Evolutionary conservation across 1,140 invertebrate genomes (phyloP), one percentile per base, ranked within the genome.

Genomic region (Drosophila prosaltans): DNA sequence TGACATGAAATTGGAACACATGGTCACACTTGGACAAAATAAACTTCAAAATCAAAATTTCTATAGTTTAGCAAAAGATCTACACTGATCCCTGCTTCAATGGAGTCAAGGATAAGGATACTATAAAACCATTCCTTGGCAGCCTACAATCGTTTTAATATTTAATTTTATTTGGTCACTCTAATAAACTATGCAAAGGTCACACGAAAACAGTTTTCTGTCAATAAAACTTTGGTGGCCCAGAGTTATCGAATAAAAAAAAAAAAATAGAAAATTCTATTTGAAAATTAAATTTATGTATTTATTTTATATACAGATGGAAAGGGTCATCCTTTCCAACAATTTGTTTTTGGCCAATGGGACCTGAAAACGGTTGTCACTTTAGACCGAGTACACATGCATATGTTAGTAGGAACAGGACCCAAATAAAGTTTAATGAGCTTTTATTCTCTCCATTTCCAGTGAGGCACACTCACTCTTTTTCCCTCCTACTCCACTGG

Each of bases 381-480:
- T 24, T 7, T 5, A 8, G 21, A 8, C 45, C 21, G 9, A 21
- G 24, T 21, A 51, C 10, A 24, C 21, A 48, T 24, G 1, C 10
- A 8, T 48, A 36, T 36, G 32, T 36, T 6, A 36, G 32, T 36
- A 36, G 45, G 45, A 21, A 21, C 16, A 16, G 21, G 16, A 48
- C 16, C 45, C 45, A 24, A 48, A 51, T 51, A 51, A 51, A 51
- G 21, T 51, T 51, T 51, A 51, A 51, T 51, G 45, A 51, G 45
- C 24, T 51, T 51, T n/a, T 5, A n/a, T 5, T 51, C 24, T 30
- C 21, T 1, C 21, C 45, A 10, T 6, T 26, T 10, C 0, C 45
- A 2, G 6, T 36, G 32, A 43, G 41, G 4, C 41, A 43, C 41
- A 43, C 41, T 5, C 41, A 2, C 28, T 30, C 4, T 30, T 4